A percentile compares a stretch with the other conserved stretches of the same genome.
phyloP scores from a whole-genome alignment of 2,888 invertebrate species.

The Linyphia triangularis region DNA sequence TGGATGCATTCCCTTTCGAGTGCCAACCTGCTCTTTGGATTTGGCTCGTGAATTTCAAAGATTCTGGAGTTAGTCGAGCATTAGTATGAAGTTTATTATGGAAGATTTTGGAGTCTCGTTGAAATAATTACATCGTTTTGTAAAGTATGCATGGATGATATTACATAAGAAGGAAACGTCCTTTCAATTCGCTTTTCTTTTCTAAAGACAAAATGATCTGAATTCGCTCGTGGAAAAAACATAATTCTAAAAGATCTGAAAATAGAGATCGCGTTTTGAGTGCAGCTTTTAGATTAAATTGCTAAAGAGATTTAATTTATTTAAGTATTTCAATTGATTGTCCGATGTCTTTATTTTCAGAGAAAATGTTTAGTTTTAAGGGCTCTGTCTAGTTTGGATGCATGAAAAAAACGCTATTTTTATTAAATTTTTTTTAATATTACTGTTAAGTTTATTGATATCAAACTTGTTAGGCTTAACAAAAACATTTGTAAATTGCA shows the following conservation, averaged over 20 bases:
- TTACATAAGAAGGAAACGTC: neutral
- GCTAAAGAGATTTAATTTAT: too few relatives aligned
- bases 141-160: neutral
- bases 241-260: neutral
- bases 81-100: neutral
- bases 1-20: slow-evolving; percentile 7
- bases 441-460: too few relatives aligned
- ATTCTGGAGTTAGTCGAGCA: slow-evolving; percentile 18
- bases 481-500: too few relatives aligned
- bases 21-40: slow-evolving; percentile 5
- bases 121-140: neutral
- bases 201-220: neutral
- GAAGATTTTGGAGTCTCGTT: neutral
- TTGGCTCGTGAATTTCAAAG: slow-evolving; percentile 36
- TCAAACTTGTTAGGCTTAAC: too few relatives aligned
- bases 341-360: too few relatives aligned
- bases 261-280: too few relatives aligned
- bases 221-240: neutral
- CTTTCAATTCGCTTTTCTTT: neutral
- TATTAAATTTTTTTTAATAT: too few relatives aligned
- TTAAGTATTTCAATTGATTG: too few relatives aligned
- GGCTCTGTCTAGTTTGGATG: too few relatives aligned
- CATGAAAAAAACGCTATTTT: too few relatives aligned
- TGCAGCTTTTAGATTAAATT: too few relatives aligned
- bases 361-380: too few relatives aligned